Evolutionary conservation across 2,113 vertebrate species (phyloP), one percentile per base, ranked within the genome.

Genomic region (Charadrius vociferus): DNA sequence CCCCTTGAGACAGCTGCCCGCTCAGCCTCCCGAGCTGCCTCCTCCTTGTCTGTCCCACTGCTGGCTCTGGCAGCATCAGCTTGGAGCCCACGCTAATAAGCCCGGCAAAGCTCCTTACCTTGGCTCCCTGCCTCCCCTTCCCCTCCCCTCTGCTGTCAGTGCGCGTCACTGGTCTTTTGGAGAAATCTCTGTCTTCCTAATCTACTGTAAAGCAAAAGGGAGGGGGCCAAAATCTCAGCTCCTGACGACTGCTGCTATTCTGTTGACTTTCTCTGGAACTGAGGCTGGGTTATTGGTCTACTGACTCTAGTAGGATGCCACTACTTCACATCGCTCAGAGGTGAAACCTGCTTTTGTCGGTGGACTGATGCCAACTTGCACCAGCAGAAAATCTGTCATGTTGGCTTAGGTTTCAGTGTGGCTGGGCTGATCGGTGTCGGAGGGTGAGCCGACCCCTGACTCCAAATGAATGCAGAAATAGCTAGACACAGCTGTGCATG

Each of bases 381-480:
- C 52, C 61, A 85, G 77, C 27, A 85, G 73, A 79, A 91, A 84
- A 65, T 63, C 16, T 74, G 11, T 63, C 68, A 56, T 56, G 9
- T 52, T 94, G 72, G n/a, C n/a, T 92, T 47, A 62, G 36, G 39
- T 93, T 96, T 93, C 68, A 75, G 34, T 56, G 68, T 47, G 58
- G 49, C 62, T 75, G 66, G 34, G 21, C 36, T 71, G 81, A 72
- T 52, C 2, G 3, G 27, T 93, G 43, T 56, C 4, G 3, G 52
- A 89, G 83, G 15, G 34, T 20, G 4, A 94, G 36, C 79, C 2
- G 16, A 80, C 30, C 72, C 13, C 56, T 90, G 94, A 88, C 72
- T 95, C 70, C 58, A 88, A 37, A 72, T 26, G 39, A 86, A 91
- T 77, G 77, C 73, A 96, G 58, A 86, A 81, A 72, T 79, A 91